These are phyloP conservation scores for Cryptotis parvus DNA, from an alignment of 2,113 vertebrate species.

Conservation along the genomic window DNA sequence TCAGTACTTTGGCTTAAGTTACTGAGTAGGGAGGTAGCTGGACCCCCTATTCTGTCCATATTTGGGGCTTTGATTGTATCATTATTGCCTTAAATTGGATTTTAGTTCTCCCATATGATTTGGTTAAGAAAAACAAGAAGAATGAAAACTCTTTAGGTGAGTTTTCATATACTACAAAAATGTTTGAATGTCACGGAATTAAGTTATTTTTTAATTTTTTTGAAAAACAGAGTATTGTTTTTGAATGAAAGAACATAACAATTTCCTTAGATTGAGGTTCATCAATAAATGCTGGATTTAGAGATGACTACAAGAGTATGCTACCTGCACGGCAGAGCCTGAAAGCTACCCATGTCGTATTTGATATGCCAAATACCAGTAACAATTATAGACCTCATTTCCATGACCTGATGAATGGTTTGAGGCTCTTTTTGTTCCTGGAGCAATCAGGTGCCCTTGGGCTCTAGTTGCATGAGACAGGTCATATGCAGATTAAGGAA, in stretches of 20 bases:
- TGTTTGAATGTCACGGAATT: neutral
- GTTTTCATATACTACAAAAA: neutral
- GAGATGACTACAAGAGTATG: too few relatives aligned
- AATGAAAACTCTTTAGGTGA: neutral
- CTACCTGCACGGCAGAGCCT: too few relatives aligned
- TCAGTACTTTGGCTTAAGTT: neutral
- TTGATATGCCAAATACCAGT: too few relatives aligned
- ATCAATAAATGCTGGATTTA: too few relatives aligned
- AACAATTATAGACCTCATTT: too few relatives aligned
- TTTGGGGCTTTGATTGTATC: neutral
- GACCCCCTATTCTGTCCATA: fast-evolving
- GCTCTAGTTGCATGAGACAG: too few relatives aligned
- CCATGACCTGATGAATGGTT: too few relatives aligned
- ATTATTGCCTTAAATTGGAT: neutral
- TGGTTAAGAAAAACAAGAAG: neutral
- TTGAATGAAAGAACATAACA: neutral
- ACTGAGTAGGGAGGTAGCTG: neutral
- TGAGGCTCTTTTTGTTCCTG: too few relatives aligned
- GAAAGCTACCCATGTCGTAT: too few relatives aligned
- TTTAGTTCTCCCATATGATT: neutral
- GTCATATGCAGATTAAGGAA: constrained; percentile 13
- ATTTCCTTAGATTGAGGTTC: neutral
- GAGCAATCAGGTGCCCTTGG: too few relatives aligned
- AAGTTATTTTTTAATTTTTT: neutral
- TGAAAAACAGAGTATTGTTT: neutral